Base-by-base conservation (phyloP, 2,888 invertebrate species). In the Drosophila meridiana region DNA sequence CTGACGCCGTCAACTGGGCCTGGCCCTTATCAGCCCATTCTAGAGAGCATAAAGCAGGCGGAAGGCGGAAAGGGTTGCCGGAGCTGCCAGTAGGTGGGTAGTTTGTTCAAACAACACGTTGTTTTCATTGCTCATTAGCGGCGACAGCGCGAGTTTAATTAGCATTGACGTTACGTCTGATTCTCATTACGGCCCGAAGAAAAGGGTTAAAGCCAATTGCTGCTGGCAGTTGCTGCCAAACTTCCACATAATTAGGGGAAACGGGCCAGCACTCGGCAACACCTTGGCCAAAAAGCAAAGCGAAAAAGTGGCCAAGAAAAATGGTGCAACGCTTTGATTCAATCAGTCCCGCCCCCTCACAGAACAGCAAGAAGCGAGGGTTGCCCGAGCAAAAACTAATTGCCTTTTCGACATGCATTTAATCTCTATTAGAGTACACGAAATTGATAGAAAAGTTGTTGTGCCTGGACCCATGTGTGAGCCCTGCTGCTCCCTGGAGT, bases 401-500 rank as follows among this genome's bases (percentile, higher is more conserved):
- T 92, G 91, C 91, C 91, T 92, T 91, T 89, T 91, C 91, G 92
- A 91, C 92, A 92, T 92, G 87, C 91, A 91, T 91, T 92, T 92
- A 92, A 92, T 92, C 91, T 91, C 91, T 92, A 91, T 91, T 92
- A 91, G 89, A 78, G 69, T 65, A 73, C 69, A 74, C 81, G 48
- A 75, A 80, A 81, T 76, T 87, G 84, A 84, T 86, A 80, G 80
- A 82, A 89, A 85, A 86, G 47, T 89, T 83, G 82, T 53, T 43
- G 30, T 30, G 56, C 48, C 20, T 42, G 65, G 50, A 70, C 89
- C 71, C 84, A 83, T 86, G 79, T 76, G 80, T 59, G 63, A 32
- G 8, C 3, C 40, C 47, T 58, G 57, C n/a, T 11, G 38, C 58
- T 81, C 76, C 87, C 69, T 50, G 62, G 76, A 83, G 83, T 48